Percentiles rank a stretch among this genome's conserved stretches.
These are phyloP conservation scores for Aix galericulata DNA, from an alignment of 2,113 vertebrate species.

Conservation along the genomic window DNA sequence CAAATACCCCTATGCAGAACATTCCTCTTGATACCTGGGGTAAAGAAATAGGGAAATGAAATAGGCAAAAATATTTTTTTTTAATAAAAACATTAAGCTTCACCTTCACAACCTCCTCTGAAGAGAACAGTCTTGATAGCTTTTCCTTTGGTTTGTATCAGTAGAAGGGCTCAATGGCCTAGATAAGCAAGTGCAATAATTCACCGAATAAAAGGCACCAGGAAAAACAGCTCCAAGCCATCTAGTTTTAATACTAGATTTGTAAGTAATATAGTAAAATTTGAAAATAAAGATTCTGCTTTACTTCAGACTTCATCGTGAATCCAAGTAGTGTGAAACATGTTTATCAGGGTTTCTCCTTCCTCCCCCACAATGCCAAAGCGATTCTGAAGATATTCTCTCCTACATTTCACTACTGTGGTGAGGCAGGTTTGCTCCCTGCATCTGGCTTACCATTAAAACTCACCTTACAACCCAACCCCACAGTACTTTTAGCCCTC, in stretches of 20 bases:
- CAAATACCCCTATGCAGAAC: neutral
- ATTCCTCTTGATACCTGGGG: neutral
- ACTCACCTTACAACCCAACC: neutral
- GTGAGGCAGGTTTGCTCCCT: neutral
- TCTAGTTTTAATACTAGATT: neutral
- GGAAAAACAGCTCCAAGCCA: neutral
- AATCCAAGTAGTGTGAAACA: neutral
- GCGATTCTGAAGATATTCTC: neutral
- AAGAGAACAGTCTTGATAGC: neutral
- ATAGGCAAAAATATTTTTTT: neutral
- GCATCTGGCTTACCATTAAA: neutral
- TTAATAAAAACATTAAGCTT: neutral
- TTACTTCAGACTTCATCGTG: neutral
- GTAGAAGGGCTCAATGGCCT: neutral
- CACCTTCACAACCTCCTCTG: neutral
- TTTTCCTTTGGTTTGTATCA: neutral
- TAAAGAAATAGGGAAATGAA: neutral
- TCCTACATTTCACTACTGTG: neutral
- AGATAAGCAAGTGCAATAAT: neutral
- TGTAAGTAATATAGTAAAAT: neutral
- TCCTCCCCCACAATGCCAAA: neutral
- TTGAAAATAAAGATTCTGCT: neutral
- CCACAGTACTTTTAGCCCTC: neutral
- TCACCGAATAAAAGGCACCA: neutral
- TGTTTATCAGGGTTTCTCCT: neutral